Base-by-base conservation (phyloP, 2,888 invertebrate species). In the Ligdia adustata region DNA sequence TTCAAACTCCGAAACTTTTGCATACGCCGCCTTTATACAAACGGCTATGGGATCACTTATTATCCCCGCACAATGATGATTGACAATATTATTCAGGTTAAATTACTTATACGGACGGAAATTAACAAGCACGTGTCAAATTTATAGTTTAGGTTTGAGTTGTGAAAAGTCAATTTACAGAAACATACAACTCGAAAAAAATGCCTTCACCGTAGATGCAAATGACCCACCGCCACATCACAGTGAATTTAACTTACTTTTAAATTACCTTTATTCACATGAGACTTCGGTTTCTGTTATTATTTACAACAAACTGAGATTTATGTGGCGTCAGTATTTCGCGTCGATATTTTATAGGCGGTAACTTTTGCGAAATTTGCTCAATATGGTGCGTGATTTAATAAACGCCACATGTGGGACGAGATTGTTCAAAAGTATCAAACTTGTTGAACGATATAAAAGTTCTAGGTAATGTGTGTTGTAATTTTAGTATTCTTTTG, bases 341-440 rank as follows among this genome's bases (percentile, higher is more conserved):
- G 40, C 48, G 39, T 52, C 63, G 53, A 71, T 63, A 64, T 66
- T 69, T 69, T 65, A 66, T 60, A 50, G 57, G 58, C 59, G 47
- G 54, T 56, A 62, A 67, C 57, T 69, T 64, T 56, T 50, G 56
- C 62, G 62, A 65, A 68, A 68, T 65, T 66, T 64, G 60, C 54
- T 55, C 71, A 75, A 73, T 70, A 67, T 70, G 69, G 63, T 55
- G 64, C 68, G 56, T 69, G 69, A 71, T 78, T 74, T 75, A 72
- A 72, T 74, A 74, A 67, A 64, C 59, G 63, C 54, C 63, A 66
- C 65, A 66, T 64, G 62, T 61, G 62, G 44, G 44, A 39, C 31
- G 51, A 53, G 35, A 53, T 52, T 52, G 60, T 47, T 57, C 52
- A 52, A 53, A 63, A 68, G 56, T 61, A 57, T 60, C 43, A 46